Evolutionary conservation across 2,113 vertebrate genomes (phyloP).

Genomic region (Antennarius striatus): DNA sequence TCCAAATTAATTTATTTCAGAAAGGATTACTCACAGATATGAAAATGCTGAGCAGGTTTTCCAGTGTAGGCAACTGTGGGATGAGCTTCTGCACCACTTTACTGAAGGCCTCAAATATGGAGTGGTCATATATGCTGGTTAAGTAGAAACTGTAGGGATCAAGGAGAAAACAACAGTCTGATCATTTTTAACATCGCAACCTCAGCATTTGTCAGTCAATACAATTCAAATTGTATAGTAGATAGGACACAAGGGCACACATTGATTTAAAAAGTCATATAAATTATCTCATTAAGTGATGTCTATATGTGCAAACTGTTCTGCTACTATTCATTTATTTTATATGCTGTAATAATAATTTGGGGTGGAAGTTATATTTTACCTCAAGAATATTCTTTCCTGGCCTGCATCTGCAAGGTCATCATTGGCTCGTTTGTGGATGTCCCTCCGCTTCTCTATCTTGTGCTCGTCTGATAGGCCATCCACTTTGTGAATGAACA

Average conservation of each 20-base stretch:
- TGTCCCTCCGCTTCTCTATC: constrained; percentile 94
- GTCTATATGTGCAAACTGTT: too few relatives aligned
- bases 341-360: too few relatives aligned
- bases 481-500: constrained; percentile 97
- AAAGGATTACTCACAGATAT: constrained; percentile 60
- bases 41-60: constrained; percentile 70
- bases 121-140: constrained; percentile 66
- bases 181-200: neutral
- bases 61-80: constrained; percentile 61
- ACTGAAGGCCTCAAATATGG: constrained; percentile 67
- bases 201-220: too few relatives aligned
- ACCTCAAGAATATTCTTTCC: constrained; percentile 94
- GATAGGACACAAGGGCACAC: too few relatives aligned
- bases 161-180: neutral
- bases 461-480: constrained; percentile 94
- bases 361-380: constrained; percentile 15
- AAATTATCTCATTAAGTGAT: too few relatives aligned
- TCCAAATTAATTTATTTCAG: too few relatives aligned
- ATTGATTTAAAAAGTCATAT: too few relatives aligned
- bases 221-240: too few relatives aligned
- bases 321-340: too few relatives aligned
- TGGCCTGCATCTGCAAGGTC: constrained; percentile 89
- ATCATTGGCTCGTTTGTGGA: constrained; percentile 92
- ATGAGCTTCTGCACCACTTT: constrained; percentile 68
- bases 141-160: constrained; percentile 51